Percentiles rank a stretch among this genome's conserved stretches.
phyloP scores from a whole-genome alignment of 2,888 invertebrate species.

The Biston betularia region DNA sequence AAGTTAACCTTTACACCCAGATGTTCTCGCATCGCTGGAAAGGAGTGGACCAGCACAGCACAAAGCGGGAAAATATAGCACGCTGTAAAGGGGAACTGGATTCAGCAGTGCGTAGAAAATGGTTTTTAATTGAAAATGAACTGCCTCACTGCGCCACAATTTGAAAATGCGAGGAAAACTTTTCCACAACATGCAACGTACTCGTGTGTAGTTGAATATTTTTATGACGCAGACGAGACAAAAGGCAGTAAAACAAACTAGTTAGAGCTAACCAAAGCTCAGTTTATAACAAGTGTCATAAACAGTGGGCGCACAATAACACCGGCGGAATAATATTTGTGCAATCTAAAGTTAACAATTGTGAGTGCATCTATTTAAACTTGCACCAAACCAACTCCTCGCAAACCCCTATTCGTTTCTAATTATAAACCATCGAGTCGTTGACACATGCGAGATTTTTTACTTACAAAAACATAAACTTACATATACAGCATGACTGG shows the following conservation, averaged over 20 bases:
- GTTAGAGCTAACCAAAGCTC: neutral
- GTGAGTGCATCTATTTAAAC: slow-evolving; percentile 20
- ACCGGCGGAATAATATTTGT: slow-evolving; percentile 13
- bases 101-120: no score
- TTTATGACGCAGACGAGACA: slow-evolving; percentile 12
- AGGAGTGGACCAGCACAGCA: no score
- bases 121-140: no score
- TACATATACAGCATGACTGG: no score
- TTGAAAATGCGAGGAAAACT: no score
- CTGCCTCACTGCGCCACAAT: no score
- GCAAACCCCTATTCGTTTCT: slow-evolving; percentile 6
- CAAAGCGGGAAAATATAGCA: no score
- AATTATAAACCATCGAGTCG: neutral
- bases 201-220: neutral
- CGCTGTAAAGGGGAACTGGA: no score
- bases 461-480: neutral
- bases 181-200: no score
- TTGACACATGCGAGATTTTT: neutral
- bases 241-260: slow-evolving; percentile 16
- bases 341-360: slow-evolving; percentile 19
- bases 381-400: slow-evolving; percentile 16
- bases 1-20: no score
- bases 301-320: slow-evolving; percentile 10
- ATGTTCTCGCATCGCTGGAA: no score
- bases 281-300: slow-evolving; percentile 14